These are phyloP conservation scores for Harpagus bidentatus DNA, from an alignment of 2,113 vertebrate genomes.

Conservation along the genomic window DNA sequence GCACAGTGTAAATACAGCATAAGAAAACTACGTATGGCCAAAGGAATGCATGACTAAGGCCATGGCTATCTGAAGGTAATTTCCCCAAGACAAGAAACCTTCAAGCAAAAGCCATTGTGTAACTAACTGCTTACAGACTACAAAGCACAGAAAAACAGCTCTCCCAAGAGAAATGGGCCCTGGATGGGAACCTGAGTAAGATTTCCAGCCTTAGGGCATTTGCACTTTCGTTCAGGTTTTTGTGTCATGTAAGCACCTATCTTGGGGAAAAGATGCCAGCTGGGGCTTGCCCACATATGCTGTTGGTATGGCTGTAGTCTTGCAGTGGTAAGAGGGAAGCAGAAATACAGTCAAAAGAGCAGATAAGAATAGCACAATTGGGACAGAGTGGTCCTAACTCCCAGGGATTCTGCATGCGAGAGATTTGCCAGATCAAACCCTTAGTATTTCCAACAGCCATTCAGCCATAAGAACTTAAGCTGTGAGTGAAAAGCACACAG, in stretches of 20 bases:
- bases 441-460: not conserved
- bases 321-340: not conserved
- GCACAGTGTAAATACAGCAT: not conserved
- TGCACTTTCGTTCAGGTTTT: not conserved
- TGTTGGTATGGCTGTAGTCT: not conserved
- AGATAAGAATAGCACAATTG: not conserved
- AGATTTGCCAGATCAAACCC: not conserved
- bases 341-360: not conserved
- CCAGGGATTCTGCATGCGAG: not conserved
- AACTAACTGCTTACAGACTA: not conserved
- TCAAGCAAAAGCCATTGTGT: not conserved
- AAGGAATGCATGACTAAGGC: not conserved
- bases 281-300: not conserved
- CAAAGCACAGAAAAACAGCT: not conserved
- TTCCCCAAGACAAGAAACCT: not conserved
- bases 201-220: not conserved
- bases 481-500: not conserved
- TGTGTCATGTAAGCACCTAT: not conserved
- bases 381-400: not conserved
- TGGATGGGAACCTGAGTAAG: not conserved
- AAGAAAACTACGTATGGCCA: not conserved
- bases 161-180: not conserved
- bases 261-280: not conserved
- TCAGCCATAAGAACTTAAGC: not conserved
- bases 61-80: not conserved